Conservation (phyloP, 1,140 invertebrate species). For the Drosophila nigromelanica region DNA sequence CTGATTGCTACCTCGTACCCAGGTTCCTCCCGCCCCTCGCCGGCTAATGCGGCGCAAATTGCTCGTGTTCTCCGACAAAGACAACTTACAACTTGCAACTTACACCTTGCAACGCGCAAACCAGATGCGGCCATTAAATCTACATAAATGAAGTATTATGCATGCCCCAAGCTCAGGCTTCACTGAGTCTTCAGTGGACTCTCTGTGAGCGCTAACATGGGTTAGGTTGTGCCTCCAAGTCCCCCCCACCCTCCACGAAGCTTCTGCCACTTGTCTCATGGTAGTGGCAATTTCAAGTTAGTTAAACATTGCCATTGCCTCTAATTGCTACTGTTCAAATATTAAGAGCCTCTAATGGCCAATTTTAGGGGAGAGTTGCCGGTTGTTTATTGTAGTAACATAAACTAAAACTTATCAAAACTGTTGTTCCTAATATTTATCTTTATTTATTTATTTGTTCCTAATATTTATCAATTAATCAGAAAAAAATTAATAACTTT, state of each 20-base stretch:
- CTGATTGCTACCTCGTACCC: slow-evolving; percentile 12
- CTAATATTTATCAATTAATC: too few species aligned
- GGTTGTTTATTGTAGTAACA: not conserved
- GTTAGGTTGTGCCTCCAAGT: not conserved
- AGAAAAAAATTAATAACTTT: not conserved
- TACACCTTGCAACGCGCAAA: slow-evolving; percentile 21
- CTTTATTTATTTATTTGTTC: too few species aligned
- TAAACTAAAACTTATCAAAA: not conserved
- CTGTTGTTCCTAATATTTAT: too few species aligned
- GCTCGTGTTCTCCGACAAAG: slow-evolving; percentile 62
- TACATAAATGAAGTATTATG: slow-evolving; percentile 35
- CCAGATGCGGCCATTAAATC: slow-evolving; percentile 41
- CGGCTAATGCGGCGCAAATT: slow-evolving; percentile 76
- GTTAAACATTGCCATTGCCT: slow-evolving; percentile 19
- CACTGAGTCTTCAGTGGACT: slow-evolving; percentile 1
- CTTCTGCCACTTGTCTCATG: not conserved
- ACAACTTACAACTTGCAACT: slow-evolving; percentile 40
- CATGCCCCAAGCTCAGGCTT: slow-evolving; percentile 3
- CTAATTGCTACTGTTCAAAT: slow-evolving; percentile 31
- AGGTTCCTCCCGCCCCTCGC: not conserved
- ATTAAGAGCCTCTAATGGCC: slow-evolving; percentile 2
- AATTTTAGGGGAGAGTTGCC: not conserved
- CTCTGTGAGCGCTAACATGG: not conserved
- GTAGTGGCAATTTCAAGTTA: slow-evolving; percentile 11
- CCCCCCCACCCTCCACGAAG: too few species aligned